phyloP scores from a whole-genome alignment of 1,140 invertebrate species.

The Brachionus rotundiformis region DNA sequence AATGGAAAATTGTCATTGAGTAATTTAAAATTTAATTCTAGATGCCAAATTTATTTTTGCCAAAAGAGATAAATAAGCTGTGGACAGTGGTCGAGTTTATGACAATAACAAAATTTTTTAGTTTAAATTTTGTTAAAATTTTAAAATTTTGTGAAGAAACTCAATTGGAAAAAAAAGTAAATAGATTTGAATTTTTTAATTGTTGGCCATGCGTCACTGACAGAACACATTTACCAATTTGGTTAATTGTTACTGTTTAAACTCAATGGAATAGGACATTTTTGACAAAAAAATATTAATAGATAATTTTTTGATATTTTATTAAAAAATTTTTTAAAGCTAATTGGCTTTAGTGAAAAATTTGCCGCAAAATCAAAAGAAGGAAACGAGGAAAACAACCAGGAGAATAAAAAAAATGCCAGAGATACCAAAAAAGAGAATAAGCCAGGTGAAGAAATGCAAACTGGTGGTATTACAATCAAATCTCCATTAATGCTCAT shows the following conservation, averaged over 20 bases:
- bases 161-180: slow-evolving; percentile 46
- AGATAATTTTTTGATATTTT: too few relatives aligned
- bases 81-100: slow-evolving; percentile 47
- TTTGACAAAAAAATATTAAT: too few relatives aligned
- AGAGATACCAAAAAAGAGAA: background rate
- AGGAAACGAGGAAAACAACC: slow-evolving; percentile 53
- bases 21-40: slow-evolving; percentile 14
- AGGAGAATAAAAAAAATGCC: background rate
- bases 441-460: background rate
- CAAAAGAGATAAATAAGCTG: background rate
- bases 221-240: too few relatives aligned
- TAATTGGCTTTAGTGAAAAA: slow-evolving; percentile 38
- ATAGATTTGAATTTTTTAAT: background rate
- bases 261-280: too few relatives aligned
- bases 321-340: background rate
- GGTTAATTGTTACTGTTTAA: too few relatives aligned
- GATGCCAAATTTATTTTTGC: background rate
- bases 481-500: slow-evolving; percentile 63
- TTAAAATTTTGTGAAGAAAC: slow-evolving; percentile 44
- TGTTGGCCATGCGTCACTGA: too few relatives aligned
- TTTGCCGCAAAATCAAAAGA: slow-evolving; percentile 55
- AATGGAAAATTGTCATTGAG: slow-evolving; percentile 53
- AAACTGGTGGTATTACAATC: background rate
- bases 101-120: slow-evolving; percentile 57
- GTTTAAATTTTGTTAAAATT: slow-evolving; percentile 45